Base-by-base conservation (phyloP, 2,888 invertebrate species). In the Himalopsyche kuldschensis region DNA sequence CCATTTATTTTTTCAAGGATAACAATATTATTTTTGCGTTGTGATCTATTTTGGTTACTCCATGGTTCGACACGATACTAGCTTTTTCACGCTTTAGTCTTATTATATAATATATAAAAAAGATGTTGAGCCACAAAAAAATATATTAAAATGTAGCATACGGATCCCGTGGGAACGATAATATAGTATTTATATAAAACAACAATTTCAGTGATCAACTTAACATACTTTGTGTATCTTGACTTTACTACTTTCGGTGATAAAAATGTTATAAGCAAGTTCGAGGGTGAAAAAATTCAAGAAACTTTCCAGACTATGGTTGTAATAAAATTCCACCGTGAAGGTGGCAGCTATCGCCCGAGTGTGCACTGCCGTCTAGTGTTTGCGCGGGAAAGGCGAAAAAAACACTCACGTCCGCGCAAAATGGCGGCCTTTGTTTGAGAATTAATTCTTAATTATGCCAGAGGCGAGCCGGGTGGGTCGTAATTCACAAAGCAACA, bases 391-490 rank as follows among this genome's bases (percentile, higher is more conserved):
- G 69, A 27, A 69, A 69, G 30, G 69, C 30, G 69, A 69, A 69
- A 69, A 69, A 69, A 69, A 4, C 48, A 11, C 69, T 69, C 69
- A 69, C 69, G 69, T 69, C 35, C 20, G 76, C 41, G 76, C 24
- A 32, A 41, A 76, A 41, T 41, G 76, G 32, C 41, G 76, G n/a
- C 20, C 20, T 32, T 76, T 76, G 76, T 76, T 76, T 76, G 76
- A 76, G 76, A 76, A 76, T 76, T 76, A 76, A 76, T 76, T 76
- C 76, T 76, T 76, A 76, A 76, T 76, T 76, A 76, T 41, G 76
- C 76, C 76, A 17, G 24, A 20, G 76, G 76, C 76, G 76, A 32
- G 41, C 35, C 76, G 20, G 35, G 35, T 76, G 41, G 20, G 20
- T 41, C 76, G 35, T 35, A 35, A 76, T 76, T 32, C 35, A 32